Base-by-base conservation (phyloP, 1,140 invertebrate species). In the Dendrolimus kikuchii region DNA sequence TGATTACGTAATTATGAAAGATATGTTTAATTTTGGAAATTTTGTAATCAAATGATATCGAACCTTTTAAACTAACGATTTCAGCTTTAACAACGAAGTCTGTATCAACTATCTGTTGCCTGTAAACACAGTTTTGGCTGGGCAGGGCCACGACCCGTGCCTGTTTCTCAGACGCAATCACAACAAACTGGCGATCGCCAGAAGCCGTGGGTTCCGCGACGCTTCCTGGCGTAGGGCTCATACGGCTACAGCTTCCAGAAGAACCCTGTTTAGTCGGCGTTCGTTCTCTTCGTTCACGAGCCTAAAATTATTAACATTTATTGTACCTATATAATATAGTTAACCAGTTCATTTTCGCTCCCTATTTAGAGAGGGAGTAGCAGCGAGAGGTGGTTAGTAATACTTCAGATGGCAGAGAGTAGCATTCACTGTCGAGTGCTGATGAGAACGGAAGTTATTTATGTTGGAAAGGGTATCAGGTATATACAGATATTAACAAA, bases 11-110 rank as follows among this genome's bases (percentile, higher is more conserved):
- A 2, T 23, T 23, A 23, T 23, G 23, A 23, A 23, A 23, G 1
- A 23, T 2, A 23, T 23, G n/a, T 52, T 47, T 43, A 46, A 39
- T 5, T n/a, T 39, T 5, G 38, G 37, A 38, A 41, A 7, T 38
- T 40, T 41, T 40, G 7, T n/a, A 49, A 2, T 5, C 40, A 36
- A 46, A 39, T 6, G 9, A 8, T 62, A 97, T 23, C 7, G 6
- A 1, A 51, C 96, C 96, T 94, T 95, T 97, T 63, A 99, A 90
- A 66, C 93, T 92, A 64, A 98, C 94, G 71, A 98, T 94, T 88
- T 98, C 96, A 59, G 96, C 95, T 88, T 96, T 96, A 62, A 98
- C 94, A 55, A 98, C 96, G 88, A 97, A 97, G 83, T 96, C 94
- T 47, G 92, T 92, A 66, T 96, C 95, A 56, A 93, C 92, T 62